phyloP scores from a whole-genome alignment of 2,113 vertebrate genomes.

The Hippocampus guttulatus region DNA sequence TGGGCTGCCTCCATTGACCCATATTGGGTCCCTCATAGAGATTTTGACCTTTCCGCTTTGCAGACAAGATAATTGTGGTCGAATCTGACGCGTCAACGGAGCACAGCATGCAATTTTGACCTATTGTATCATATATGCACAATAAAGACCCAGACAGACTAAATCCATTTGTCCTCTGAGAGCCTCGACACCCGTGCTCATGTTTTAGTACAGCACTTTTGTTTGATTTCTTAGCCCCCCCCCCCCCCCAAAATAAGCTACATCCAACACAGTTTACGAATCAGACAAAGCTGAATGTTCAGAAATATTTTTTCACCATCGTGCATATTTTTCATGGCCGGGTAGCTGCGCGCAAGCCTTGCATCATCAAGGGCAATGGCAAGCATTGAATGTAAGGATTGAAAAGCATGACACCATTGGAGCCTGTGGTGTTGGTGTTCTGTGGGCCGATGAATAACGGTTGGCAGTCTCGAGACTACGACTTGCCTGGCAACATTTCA shows the following conservation, averaged over 20 bases:
- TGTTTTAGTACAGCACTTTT: not conserved
- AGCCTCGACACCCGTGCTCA: slow-evolving; percentile 5
- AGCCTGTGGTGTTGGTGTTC: not conserved
- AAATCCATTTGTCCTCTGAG: slow-evolving; percentile 21
- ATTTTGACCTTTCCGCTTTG: slow-evolving; percentile 25
- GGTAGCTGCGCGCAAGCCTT: not conserved
- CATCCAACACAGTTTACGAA: not conserved
- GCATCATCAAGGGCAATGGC: not conserved
- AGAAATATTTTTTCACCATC: not conserved
- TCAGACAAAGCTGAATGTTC: not conserved
- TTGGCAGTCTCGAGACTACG: no score
- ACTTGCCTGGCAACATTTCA: not conserved
- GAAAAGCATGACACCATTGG: not conserved
- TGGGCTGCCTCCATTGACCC: slow-evolving; percentile 5
- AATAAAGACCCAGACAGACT: slow-evolving; percentile 5
- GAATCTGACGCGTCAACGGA: slow-evolving; percentile 8
- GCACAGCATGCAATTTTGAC: slow-evolving; percentile 13
- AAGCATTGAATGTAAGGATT: not conserved
- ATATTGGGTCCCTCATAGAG: slow-evolving; percentile 11
- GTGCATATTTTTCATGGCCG: not conserved
- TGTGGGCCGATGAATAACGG: not conserved
- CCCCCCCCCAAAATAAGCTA: not conserved
- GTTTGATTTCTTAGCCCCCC: not conserved
- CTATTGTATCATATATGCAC: slow-evolving; percentile 19
- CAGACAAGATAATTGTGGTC: slow-evolving; percentile 18